Evolutionary conservation across 2,113 vertebrate genomes (phyloP), one percentile per base, ranked within the genome.

Genomic region (Protobothrops flavoviridis): DNA sequence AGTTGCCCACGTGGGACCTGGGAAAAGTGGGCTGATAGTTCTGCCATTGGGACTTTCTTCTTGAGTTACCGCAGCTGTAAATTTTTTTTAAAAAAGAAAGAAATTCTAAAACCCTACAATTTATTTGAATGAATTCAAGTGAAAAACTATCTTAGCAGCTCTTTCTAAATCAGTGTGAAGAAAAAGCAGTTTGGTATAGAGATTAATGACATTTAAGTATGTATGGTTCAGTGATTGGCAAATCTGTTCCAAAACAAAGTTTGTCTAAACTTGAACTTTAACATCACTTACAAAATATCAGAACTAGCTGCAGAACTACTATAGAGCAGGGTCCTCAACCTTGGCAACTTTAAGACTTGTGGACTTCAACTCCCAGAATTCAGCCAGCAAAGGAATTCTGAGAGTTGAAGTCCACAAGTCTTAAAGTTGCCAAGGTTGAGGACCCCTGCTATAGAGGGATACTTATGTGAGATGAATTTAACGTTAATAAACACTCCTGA

Each of bases 1-100:
- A 98, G 97, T 96, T 98, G 98, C 48, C 97, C 98, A 97, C 98
- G 98, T 96, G 98, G 98, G 96, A 98, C 97, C 95, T 98, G 98
- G 93, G 98, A 98, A 94, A 98, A 96, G 91, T 98, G 97, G 0
- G 98, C 98, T 85, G 98, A 98, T 81, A 98, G 93, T 96, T 98
- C 98, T 97, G 98, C 98, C 98, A 98, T 98, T 96, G 95, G 96
- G 96, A 96, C 96, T 96, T 96, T 93, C 93, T 88, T 97, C 96
- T 95, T 94, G 90, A 94, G 93, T 90, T 91, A 93, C 97, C 97
- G 96, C 94, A 98, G 97, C 92, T 93, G 92, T 93, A 86, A 93
- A 2, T 0, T n/a, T 59, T 29, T 85, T 87, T 90, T 26, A n/a
- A n/a, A 90, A 96, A 96, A 96, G 95, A 94, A 53, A 97, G 9